Evolutionary conservation across 2,113 vertebrate genomes (phyloP).

Genomic region (Sitta europaea): DNA sequence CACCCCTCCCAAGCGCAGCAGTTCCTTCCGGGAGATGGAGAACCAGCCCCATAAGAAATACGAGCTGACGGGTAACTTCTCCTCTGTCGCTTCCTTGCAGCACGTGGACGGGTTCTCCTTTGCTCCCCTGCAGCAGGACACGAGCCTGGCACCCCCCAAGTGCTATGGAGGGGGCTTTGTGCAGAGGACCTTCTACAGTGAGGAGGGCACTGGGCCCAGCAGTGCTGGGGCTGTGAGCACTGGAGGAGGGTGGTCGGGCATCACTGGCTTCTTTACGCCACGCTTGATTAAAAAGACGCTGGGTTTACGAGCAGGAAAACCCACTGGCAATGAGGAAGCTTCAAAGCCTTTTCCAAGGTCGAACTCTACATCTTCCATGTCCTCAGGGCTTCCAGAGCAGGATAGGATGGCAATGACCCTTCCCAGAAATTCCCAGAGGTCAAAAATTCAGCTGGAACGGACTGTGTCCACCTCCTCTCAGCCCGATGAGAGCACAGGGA

Average conservation of each 20-base stretch:
- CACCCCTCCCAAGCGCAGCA: conserved; percentile 93
- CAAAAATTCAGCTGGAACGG: conserved; percentile 90
- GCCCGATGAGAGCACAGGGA: conserved; percentile 84
- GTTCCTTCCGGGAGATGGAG: conserved; percentile 97
- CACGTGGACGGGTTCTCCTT: conserved; percentile 86
- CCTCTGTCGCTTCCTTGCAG: conserved; percentile 80
- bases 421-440: conserved; percentile 91
- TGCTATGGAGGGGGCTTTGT: conserved; percentile 89
- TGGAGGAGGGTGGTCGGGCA: conserved; percentile 88
- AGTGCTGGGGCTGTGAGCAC: conserved; percentile 76
- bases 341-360: conserved; percentile 95
- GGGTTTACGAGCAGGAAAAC: conserved; percentile 90
- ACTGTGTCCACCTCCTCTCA: conserved; percentile 90
- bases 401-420: conserved; percentile 97
- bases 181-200: conserved; percentile 81
- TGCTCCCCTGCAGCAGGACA: conserved; percentile 83
- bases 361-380: conserved; percentile 99
- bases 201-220: conserved; percentile 70
- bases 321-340: conserved; percentile 80
- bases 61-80: conserved; percentile 87
- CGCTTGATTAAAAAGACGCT: conserved; percentile 98
- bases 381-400: conserved; percentile 92
- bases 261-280: conserved; percentile 97
- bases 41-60: conserved; percentile 97
- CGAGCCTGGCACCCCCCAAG: conserved; percentile 81